These are phyloP conservation scores for Toxostoma redivivum DNA, from an alignment of 2,113 vertebrate genomes.

Conservation along the genomic window DNA sequence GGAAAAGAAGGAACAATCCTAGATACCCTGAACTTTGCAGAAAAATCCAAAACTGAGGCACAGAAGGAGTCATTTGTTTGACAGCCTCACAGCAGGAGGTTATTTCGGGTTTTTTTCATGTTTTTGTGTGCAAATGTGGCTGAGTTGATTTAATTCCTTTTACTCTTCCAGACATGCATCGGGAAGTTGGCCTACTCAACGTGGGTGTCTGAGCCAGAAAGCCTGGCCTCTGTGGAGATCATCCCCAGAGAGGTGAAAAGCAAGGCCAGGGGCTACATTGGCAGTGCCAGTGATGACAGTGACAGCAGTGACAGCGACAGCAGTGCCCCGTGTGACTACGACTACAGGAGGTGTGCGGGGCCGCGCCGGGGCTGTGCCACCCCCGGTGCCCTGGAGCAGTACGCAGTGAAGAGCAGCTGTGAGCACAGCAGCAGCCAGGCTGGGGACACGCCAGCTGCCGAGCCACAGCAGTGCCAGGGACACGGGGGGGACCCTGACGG, in stretches of 20 bases:
- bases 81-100: background rate
- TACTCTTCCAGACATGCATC: background rate
- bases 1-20: background rate
- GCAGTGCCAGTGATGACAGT: background rate
- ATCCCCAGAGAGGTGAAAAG: conserved; percentile 5
- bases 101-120: background rate
- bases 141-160: background rate
- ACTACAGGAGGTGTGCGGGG: conserved; percentile 16
- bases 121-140: background rate
- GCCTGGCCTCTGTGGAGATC: background rate
- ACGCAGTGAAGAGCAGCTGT: fast-evolving
- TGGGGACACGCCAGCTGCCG: background rate
- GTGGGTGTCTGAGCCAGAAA: background rate
- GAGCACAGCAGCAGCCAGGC: background rate
- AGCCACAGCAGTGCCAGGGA: background rate
- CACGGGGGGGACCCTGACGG: background rate
- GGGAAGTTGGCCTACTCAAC: background rate
- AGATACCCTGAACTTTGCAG: background rate
- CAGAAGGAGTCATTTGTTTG: background rate
- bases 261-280: background rate
- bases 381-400: fast-evolving
- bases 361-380: fast-evolving
- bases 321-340: background rate
- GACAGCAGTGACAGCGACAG: background rate
- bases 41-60: background rate